These are phyloP conservation scores for Polyommatus iphigenia DNA, from an alignment of 2,888 invertebrate species.

Conservation along the genomic window DNA sequence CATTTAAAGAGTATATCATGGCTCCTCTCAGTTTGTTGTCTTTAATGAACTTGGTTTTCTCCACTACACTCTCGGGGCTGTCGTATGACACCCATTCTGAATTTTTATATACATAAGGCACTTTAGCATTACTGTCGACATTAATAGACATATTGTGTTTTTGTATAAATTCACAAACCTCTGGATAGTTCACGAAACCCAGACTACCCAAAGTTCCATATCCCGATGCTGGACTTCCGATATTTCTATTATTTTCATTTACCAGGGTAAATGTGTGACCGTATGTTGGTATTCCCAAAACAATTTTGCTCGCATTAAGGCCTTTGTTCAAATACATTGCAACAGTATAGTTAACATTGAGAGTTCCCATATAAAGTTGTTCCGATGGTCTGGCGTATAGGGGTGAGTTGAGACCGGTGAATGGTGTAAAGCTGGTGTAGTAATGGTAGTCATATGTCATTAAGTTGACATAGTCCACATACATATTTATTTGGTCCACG, in stretches of 20 bases:
- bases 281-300: constrained; percentile 93
- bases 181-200: constrained; percentile 87
- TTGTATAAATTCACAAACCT: constrained; percentile 84
- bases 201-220: constrained; percentile 83
- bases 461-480: constrained; percentile 91
- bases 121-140: constrained; percentile 85
- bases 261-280: constrained; percentile 88
- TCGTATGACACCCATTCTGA: constrained; percentile 93
- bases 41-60: constrained; percentile 85
- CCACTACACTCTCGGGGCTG: constrained; percentile 83
- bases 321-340: constrained; percentile 88
- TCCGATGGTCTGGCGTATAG: constrained; percentile 83
- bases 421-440: constrained; percentile 86
- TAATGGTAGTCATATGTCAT: constrained; percentile 96
- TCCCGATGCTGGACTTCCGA: constrained; percentile 86
- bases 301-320: constrained; percentile 87
- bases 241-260: constrained; percentile 82
- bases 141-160: constrained; percentile 70
- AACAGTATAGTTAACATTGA: constrained; percentile 91
- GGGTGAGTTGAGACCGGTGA: constrained; percentile 92
- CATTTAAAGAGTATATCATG: constrained; percentile 91
- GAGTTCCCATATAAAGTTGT: constrained; percentile 82
- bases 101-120: constrained; percentile 86
- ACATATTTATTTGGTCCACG: constrained; percentile 87
- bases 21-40: constrained; percentile 85